These are phyloP conservation scores for Mactra quadrangularis DNA, from an alignment of 1,140 invertebrate species.

Conservation along the genomic window DNA sequence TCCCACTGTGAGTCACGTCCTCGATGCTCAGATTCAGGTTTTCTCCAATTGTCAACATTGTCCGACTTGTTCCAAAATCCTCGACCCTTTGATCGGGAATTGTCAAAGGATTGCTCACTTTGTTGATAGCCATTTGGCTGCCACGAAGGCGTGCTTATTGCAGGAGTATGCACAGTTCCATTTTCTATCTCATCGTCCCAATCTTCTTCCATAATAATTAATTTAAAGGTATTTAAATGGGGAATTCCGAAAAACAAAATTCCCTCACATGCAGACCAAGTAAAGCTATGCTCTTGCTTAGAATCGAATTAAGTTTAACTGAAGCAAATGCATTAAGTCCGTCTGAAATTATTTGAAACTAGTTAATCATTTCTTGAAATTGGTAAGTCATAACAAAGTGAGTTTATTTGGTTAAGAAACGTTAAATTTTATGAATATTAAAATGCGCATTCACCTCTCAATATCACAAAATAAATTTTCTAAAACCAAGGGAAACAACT, in stretches of 20 bases:
- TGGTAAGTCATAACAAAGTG: too few species aligned
- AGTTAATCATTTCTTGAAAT: too few species aligned
- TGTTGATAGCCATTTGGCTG: neutral
- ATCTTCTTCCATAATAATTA: constrained; percentile 52
- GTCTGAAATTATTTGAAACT: too few species aligned
- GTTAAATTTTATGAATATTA: neutral
- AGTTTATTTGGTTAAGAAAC: too few species aligned
- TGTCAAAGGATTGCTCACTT: neutral
- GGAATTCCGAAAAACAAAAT: constrained; percentile 10
- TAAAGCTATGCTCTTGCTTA: too few species aligned
- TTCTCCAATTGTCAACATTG: constrained; percentile 23
- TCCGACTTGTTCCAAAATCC: neutral
- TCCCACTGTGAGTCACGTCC: neutral
- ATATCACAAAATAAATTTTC: neutral
- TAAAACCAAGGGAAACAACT: too few species aligned
- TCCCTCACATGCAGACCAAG: constrained; percentile 14
- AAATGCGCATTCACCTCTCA: neutral
- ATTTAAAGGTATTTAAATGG: neutral
- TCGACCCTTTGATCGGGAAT: constrained; percentile 14
- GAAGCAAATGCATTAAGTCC: too few species aligned
- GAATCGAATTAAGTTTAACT: too few species aligned
- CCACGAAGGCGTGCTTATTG: neutral
- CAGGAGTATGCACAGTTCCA: neutral
- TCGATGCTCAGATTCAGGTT: neutral
- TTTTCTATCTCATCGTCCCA: constrained; percentile 65